Conservation (phyloP, 2,113 vertebrate genomes). For the Tyrannus savana region DNA sequence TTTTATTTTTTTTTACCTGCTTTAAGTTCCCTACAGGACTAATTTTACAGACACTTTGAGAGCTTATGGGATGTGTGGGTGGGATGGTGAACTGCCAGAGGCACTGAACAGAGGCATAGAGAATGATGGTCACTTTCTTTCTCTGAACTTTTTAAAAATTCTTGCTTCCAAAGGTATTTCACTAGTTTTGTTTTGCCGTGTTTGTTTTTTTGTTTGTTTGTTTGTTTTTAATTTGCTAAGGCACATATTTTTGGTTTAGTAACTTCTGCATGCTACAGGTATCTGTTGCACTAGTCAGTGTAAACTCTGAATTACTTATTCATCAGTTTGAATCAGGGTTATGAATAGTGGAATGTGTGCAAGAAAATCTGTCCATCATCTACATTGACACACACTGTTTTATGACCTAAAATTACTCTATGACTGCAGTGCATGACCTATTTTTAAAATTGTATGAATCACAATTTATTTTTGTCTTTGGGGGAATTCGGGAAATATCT, state of each 20-base stretch:
- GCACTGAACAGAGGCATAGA: not conserved
- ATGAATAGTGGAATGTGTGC: not conserved
- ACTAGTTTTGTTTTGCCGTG: not conserved
- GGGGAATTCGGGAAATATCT: not conserved
- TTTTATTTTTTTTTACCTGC: not conserved
- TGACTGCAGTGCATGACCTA: not conserved
- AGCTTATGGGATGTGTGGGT: not conserved
- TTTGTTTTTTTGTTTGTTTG: not conserved
- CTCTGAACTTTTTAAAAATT: not conserved
- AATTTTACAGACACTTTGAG: not conserved
- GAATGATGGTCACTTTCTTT: not conserved
- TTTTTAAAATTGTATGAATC: not conserved
- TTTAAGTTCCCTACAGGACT: not conserved
- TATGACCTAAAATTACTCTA: not conserved
- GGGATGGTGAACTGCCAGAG: not conserved
- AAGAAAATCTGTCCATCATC: not conserved
- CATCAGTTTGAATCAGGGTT: not conserved
- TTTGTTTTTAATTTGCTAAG: not conserved
- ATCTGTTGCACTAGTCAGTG: not conserved
- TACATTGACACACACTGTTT: rapidly evolving
- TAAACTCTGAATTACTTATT: not conserved
- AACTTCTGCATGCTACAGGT: not conserved
- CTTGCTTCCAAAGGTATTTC: not conserved
- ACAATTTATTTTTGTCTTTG: not conserved
- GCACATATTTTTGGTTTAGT: not conserved